Base-by-base conservation (phyloP, 2,888 invertebrate species). In the Villa cingulata region DNA sequence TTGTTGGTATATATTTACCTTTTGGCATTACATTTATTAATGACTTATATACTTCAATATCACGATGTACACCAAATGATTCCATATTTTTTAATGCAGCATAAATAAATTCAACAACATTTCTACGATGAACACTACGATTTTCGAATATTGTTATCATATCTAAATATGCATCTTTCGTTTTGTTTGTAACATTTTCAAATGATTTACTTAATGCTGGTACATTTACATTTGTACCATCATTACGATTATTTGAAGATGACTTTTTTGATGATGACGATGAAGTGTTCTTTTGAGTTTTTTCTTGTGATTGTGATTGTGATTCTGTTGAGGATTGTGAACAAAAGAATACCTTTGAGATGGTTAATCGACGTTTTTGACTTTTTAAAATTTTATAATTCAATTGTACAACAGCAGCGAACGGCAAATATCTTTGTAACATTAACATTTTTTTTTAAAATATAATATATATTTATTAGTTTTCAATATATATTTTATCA, bases 41-140 rank as follows among this genome's bases (percentile, higher is more conserved):
- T 18, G 81, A 76, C 66, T 89, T 96, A 63, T 96, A 96, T 0
- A 81, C 81, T 59, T 86, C 84, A 17, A 90, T 60, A 63, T 91
- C 95, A 62, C 83, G 82, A 46, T 90, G 79, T 0, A 95, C 90
- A 1, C 86, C 87, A 68, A 86, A 96, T 48, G 84, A 83, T 55
- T 87, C 78, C 88, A 98, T 88, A 60, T 85, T 78, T 47, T 80
- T 80, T 52, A 97, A 66, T 0, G 95, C 94, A 0, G 87, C 80
- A 62, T 88, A 84, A 57, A 98, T 90, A 68, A 98, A 99, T 60
- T 95, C 92, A 0, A 92, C 89, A 65, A 94, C 90, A 39, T 91
- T 92, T 50, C 86, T 74, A 52, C 86, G 74, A 58, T 82, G 77
- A 0, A 74, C 74, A 56, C 82, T 81, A 38, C 77, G 74, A 27